Percentiles rank a stretch among this genome's conserved stretches.
Conservation (phyloP, 1,140 invertebrate species). For the Homalodisca vitripennis region DNA sequence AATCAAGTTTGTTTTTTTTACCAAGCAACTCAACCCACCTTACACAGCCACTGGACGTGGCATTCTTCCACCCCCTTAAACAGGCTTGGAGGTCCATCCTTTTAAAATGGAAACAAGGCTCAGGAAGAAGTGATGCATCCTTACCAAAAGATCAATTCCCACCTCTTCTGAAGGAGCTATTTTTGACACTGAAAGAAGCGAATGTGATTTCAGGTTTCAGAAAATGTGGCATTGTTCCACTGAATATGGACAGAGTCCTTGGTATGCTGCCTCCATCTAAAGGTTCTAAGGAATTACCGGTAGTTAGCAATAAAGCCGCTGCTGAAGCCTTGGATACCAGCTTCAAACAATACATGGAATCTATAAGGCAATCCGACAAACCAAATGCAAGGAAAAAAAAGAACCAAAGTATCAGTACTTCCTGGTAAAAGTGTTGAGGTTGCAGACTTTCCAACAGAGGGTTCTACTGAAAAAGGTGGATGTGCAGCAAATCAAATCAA, state of each 20-base stretch:
- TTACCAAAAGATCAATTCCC: constrained; percentile 41
- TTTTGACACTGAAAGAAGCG: constrained; percentile 32
- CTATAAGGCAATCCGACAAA: constrained; percentile 6
- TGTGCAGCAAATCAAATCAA: not conserved
- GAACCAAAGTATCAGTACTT: constrained; percentile 17
- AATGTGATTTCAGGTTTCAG: constrained; percentile 41
- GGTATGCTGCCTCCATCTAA: constrained; percentile 14
- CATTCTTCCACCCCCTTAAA: constrained; percentile 46
- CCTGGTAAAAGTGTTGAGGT: constrained; percentile 13
- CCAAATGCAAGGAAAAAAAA: constrained; percentile 19
- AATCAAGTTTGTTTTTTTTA: constrained; percentile 47
- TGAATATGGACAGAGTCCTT: constrained; percentile 38
- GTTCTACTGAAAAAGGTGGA: not conserved
- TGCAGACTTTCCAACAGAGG: not conserved
- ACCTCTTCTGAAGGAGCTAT: constrained; percentile 38
- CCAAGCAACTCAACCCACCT: constrained; percentile 49
- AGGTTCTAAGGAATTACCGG: not conserved
- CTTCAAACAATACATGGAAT: constrained; percentile 20
- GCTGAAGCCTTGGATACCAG: constrained; percentile 12
- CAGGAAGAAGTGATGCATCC: constrained; percentile 33
- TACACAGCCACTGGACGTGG: constrained; percentile 48
- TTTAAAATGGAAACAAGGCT: constrained; percentile 40
- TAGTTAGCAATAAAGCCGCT: not conserved
- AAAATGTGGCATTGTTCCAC: constrained; percentile 41
- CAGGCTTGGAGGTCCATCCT: constrained; percentile 46